Evolutionary conservation across 2,797 vertebrate species (phyloP), one percentile per base, ranked within the genome.

Genomic region (Karalla daura): DNA sequence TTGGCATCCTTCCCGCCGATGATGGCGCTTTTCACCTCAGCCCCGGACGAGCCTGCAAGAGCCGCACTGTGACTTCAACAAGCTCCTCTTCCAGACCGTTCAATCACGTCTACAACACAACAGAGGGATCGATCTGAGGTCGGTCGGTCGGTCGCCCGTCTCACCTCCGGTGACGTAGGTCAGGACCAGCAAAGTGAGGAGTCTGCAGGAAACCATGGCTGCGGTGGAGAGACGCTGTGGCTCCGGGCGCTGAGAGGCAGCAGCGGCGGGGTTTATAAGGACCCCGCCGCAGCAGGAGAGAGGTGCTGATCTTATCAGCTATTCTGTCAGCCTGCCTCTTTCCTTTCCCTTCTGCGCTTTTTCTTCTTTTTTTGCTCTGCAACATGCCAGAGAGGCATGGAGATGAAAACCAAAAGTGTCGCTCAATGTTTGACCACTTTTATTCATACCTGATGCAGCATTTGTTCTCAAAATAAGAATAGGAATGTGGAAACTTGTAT

Each of bases 101-200:
- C 10, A n/a, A n/a, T n/a, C n/a, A n/a, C n/a, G n/a, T n/a, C n/a
- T n/a, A n/a, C n/a, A n/a, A n/a, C n/a, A n/a, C n/a, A n/a, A n/a
- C n/a, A n/a, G n/a, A n/a, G n/a, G n/a, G n/a, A n/a, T n/a, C n/a
- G n/a, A n/a, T n/a, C n/a, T n/a, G n/a, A n/a, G n/a, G n/a, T n/a
- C n/a, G n/a, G n/a, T n/a, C n/a, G n/a, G n/a, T n/a, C 28, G 2
- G 28, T 24, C 1, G 4, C 32, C 7, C 18, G 2, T 46, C 76
- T 86, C 56, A 87, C 85, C 85, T 65, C 13, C 50, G 14, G 5
- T 12, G 59, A 33, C 37, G 68, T 47, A 40, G 51, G 79, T 33
- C 59, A 87, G 70, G 0, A 76, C 21, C 62, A 85, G 45, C 59
- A 27, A 39, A 27, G 46, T 1, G 7, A 85, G 14, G 0, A 81